Base-by-base conservation (phyloP, 2,113 vertebrate genomes). In the Nanorana parkeri region DNA sequence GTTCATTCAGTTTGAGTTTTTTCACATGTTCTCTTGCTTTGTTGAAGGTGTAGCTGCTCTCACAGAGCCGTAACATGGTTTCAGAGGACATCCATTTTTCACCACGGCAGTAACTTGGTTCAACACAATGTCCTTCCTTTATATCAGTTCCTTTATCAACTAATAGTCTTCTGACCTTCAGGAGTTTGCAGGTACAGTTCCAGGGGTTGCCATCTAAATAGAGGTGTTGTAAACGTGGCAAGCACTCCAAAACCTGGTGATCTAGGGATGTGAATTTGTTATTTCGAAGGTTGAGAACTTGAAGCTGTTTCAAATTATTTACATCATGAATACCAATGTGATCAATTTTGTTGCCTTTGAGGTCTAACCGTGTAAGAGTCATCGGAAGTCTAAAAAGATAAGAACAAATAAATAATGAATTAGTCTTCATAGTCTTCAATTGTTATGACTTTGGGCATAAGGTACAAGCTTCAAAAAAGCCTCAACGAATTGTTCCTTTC, bases 161-260 rank as follows among this genome's bases (percentile, higher is more conserved):
- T 84, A 96, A 84, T 0, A 72, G 80, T 66, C 85, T 91, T 85
- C 92, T 90, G 3, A 88, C 92, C 73, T 84, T 85, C 21, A 95
- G 77, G 28, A 95, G 94, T 58, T 91, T 90, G 58, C 94, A 95
- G 24, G 91, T 95, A 84, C 94, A 95, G 66, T 95, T 94, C 94
- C 94, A 96, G 0, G 93, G 93, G 69, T 95, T 95, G 55, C 93
- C 93, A 29, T 95, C 94, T 56, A 95, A 88, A 76, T 93, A 94
- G 2, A 96, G 88, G 6, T 92, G 86, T 61, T 90, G 88, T 32
- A 95, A 90, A 28, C 89, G 89, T 80, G 94, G 92, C 60, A 95
- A 87, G 72, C 90, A 86, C 73, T 90, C 91, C 26, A 94, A 19
- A 19, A 89, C 85, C 69, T 88, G 88, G 72, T 88, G 84, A 83